Base-by-base conservation (phyloP, 2,113 vertebrate species). In the Crocuta crocuta region DNA sequence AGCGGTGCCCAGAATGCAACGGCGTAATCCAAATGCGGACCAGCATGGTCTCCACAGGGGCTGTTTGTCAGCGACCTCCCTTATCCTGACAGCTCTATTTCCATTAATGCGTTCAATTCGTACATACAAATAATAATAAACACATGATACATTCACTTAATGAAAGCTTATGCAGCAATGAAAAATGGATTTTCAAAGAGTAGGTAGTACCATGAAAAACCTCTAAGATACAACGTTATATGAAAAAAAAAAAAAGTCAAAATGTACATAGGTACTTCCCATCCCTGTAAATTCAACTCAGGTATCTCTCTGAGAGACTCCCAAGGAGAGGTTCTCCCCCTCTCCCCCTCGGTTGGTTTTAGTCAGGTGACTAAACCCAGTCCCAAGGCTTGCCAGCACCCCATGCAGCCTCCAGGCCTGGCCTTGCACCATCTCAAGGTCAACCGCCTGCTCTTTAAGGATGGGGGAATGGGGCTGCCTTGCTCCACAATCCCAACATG, bases 11-110 rank as follows among this genome's bases (percentile, higher is more conserved):
- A 85, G 58, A 92, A 76, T n/a, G 43, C 48, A 65, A 74, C 21
- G 55, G 45, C 39, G 45, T 21, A 33, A 76, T 48, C 39, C 71
- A 19, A 53, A n/a, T 26, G 7, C 35, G 39, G 55, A 28, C 43
- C n/a, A 1, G 55, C 0, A 0, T 33, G 33, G 39, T 31, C 43
- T 92, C 61, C 71, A 0, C 0, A 6, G 7, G 9, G 4, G 24
- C 23, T 2, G 23, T 26, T 7, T 4, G 23, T 35, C 80, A 33
- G 5, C 9, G 11, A n/a, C 83, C 48, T 26, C 55, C 87, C 31
- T n/a, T 2, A 6, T 26, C 53, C 45, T 2, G 2, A 7, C 0
- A 4, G 2, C 26, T 17, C 26, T 9, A 4, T 74, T 65, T 84
- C 81, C 76, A 26, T 78, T 17, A 84, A 13, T 2, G 35, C 10